These are phyloP conservation scores for Hylomyscus alleni DNA, from an alignment of 2,797 vertebrate genomes.

Conservation along the genomic window DNA sequence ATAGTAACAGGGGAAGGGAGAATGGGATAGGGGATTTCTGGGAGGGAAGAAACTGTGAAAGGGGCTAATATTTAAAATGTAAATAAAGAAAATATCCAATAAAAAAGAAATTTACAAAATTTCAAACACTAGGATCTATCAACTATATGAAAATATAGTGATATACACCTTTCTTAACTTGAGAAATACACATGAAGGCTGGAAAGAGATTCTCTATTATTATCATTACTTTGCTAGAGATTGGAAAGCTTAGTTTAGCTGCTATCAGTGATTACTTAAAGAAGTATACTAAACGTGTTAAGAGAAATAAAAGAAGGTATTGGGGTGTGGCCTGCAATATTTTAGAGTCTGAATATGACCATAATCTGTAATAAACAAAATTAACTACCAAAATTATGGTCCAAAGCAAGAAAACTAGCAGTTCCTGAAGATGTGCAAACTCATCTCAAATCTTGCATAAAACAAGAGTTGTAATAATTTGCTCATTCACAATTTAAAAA, in stretches of 20 bases:
- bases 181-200: background rate
- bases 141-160: background rate
- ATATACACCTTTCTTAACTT: background rate
- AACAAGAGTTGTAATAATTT: background rate
- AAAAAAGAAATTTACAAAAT: background rate
- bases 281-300: background rate
- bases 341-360: background rate
- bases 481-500: background rate
- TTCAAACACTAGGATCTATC: background rate
- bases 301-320: background rate
- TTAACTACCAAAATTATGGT: background rate
- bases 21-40: too few relatives aligned
- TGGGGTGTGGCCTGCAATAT: background rate
- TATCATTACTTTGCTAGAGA: background rate
- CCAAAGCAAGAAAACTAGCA: background rate
- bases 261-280: background rate
- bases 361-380: background rate
- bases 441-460: background rate
- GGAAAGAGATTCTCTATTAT: background rate
- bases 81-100: too few relatives aligned
- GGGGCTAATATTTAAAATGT: too few relatives aligned
- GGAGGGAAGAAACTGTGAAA: too few relatives aligned
- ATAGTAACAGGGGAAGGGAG: too few relatives aligned
- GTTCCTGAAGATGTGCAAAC: background rate
- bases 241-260: background rate